phyloP scores from a whole-genome alignment of 2,888 invertebrate species.

The Auanema sp. region DNA sequence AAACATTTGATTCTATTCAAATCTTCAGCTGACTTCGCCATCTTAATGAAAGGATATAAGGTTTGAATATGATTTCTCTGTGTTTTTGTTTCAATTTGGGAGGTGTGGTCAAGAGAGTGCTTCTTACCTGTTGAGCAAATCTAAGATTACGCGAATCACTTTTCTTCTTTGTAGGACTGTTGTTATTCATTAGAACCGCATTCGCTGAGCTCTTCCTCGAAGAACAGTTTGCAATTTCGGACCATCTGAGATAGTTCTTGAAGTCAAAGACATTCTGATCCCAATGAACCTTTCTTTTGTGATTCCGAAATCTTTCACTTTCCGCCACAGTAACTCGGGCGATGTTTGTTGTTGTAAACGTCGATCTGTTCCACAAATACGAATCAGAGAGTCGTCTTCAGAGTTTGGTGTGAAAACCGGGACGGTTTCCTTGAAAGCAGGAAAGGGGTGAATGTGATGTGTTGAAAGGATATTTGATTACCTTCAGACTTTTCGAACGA shows the following conservation, averaged over 20 bases:
- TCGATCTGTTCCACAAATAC: conserved; percentile 23
- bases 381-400: conserved; percentile 15
- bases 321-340: conserved; percentile 24
- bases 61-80: too few relatives aligned
- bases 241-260: not conserved
- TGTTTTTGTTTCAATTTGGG: too few relatives aligned
- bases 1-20: not conserved
- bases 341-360: conserved; percentile 18
- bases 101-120: too few relatives aligned
- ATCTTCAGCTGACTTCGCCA: conserved; percentile 7
- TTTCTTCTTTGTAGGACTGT: not conserved
- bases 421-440: not conserved
- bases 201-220: too few relatives aligned
- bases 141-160: too few relatives aligned
- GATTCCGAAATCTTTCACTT: conserved; percentile 9
- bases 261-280: not conserved
- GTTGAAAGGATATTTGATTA: not conserved
- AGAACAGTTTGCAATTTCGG: too few relatives aligned
- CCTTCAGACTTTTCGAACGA: conserved; percentile 7
- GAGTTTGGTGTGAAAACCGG: not conserved
- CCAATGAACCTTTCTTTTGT: not conserved
- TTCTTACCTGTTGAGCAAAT: too few relatives aligned
- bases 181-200: not conserved
- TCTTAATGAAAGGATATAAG: too few relatives aligned
- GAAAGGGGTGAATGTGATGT: too few relatives aligned